A percentile compares a stretch with the other conserved stretches of the same genome.
Evolutionary conservation across 2,888 invertebrate genomes (phyloP).

Genomic region (Drosophila seclusa): DNA sequence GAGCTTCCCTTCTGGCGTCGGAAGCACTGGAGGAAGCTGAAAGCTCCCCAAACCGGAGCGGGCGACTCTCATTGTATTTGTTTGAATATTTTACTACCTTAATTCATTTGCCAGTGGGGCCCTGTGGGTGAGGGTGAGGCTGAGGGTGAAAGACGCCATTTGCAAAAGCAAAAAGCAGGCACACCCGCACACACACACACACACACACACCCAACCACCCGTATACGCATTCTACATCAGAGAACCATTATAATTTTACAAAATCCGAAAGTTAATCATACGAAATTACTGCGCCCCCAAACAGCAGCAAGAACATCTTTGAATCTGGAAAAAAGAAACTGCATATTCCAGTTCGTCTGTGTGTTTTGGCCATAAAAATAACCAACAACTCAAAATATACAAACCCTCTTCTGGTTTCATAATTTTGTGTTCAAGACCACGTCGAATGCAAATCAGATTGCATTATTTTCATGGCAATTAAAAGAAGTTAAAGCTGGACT

Average conservation of each 20-base stretch:
- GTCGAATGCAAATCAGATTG: slow-evolving; percentile 31
- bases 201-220: slow-evolving; percentile 18
- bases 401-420: too few species aligned
- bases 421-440: neutral
- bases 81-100: slow-evolving; percentile 72
- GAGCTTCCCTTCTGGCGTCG: slow-evolving; percentile 54
- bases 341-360: slow-evolving; percentile 43
- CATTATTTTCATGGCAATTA: slow-evolving; percentile 53
- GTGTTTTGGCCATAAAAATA: neutral
- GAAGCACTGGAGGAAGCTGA: slow-evolving; percentile 42
- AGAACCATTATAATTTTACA: slow-evolving; percentile 71
- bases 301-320: neutral
- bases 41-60: slow-evolving; percentile 51
- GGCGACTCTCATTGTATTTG: slow-evolving; percentile 50
- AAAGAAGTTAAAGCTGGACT: slow-evolving; percentile 39
- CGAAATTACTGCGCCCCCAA: slow-evolving; percentile 47
- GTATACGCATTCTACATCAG: slow-evolving; percentile 26
- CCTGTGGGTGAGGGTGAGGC: slow-evolving; percentile 32
- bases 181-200: slow-evolving; percentile 25
- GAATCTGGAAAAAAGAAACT: slow-evolving; percentile 19
- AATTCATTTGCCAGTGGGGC: slow-evolving; percentile 66
- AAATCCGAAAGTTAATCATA: slow-evolving; percentile 78
- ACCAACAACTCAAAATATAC: neutral
- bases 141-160: slow-evolving; percentile 66
- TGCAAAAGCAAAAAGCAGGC: slow-evolving; percentile 39